phyloP scores from a whole-genome alignment of 2,113 vertebrate genomes.

The Pelodiscus sinensis region DNA sequence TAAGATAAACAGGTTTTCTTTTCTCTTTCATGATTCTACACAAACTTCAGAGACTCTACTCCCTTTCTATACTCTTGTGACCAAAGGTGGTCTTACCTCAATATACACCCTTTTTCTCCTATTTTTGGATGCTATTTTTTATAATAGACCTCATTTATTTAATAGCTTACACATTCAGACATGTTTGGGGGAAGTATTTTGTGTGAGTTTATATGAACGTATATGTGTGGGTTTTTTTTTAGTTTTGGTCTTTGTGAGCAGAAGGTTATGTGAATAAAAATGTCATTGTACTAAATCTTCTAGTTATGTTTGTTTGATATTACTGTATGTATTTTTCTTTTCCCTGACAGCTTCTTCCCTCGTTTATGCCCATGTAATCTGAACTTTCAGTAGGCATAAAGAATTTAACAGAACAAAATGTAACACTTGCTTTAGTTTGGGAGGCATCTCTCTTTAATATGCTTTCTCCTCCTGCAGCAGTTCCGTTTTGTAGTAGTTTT shows the following conservation, averaged over 20 bases:
- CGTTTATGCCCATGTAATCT: background rate
- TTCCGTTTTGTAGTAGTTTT: background rate
- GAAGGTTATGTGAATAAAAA: background rate
- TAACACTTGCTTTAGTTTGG: background rate
- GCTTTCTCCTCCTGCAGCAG: background rate
- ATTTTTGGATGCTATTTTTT: background rate
- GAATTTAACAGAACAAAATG: background rate
- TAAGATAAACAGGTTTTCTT: background rate
- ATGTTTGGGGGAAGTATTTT: background rate
- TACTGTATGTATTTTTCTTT: background rate
- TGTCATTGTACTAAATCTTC: background rate
- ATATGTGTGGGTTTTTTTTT: background rate
- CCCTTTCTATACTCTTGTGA: background rate
- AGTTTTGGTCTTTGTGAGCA: background rate
- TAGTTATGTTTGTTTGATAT: background rate
- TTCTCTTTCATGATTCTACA: background rate
- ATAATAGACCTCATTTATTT: background rate
- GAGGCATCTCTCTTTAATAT: background rate
- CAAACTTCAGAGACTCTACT: background rate
- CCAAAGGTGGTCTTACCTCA: background rate
- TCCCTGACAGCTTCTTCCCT: conserved; percentile 5
- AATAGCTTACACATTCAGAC: background rate
- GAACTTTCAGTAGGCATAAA: background rate
- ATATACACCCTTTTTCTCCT: background rate
- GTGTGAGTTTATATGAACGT: background rate